Conservation (phyloP, 2,113 vertebrate genomes). For the Lota lota region DNA sequence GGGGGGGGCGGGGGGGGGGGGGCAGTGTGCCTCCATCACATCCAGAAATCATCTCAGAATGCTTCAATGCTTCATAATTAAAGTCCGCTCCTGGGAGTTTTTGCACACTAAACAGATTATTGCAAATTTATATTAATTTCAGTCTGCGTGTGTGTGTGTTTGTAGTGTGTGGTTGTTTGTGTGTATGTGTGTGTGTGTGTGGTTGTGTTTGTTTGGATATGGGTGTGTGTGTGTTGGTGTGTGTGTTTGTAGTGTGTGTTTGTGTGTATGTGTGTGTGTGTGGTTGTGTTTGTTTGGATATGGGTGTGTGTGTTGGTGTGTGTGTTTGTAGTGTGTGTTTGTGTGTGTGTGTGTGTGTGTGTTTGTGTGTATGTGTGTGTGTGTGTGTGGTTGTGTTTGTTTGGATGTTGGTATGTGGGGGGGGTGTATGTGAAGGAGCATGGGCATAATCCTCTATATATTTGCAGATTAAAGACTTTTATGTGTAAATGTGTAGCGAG, state of each 20-base stretch:
- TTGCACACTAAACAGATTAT: slow-evolving; percentile 37
- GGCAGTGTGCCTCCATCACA: slow-evolving; percentile 20
- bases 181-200: slow-evolving; percentile 25
- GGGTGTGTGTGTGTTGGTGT: not conserved
- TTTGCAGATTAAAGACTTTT: too few relatives aligned
- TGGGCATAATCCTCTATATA: too few relatives aligned
- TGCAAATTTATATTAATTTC: slow-evolving; percentile 7
- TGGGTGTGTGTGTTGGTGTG: not conserved
- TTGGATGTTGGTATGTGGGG: not conserved
- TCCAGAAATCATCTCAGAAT: slow-evolving; percentile 35
- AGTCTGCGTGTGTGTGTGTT: not conserved
- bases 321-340: not conserved
- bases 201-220: not conserved
- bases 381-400: too few relatives aligned
- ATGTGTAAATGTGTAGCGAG: too few relatives aligned
- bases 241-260: not conserved
- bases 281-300: not conserved
- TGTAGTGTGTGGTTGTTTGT: slow-evolving; percentile 15
- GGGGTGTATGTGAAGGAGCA: not conserved
- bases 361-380: not conserved
- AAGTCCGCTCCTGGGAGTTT: slow-evolving; percentile 15
- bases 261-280: not conserved
- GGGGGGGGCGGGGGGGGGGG: slow-evolving; percentile 1
- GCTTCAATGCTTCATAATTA: slow-evolving; percentile 39
- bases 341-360: not conserved